phyloP scores from a whole-genome alignment of 2,888 invertebrate species.

The Pantelozetes paolii region DNA sequence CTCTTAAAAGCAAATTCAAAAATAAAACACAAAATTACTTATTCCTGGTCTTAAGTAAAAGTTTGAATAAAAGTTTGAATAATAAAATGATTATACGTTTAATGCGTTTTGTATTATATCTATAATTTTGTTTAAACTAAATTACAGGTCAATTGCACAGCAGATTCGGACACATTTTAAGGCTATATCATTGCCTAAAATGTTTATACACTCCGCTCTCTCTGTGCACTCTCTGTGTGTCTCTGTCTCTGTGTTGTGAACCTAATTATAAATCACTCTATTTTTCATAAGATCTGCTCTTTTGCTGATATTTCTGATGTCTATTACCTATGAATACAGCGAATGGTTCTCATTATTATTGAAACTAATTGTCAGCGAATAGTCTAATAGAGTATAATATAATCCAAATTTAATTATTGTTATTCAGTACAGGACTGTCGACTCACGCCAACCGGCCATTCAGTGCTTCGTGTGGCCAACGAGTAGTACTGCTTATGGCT shows the following conservation, averaged over 20 bases:
- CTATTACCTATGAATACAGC: not conserved
- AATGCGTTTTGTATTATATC: not conserved
- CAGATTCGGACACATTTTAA: slow-evolving; percentile 2
- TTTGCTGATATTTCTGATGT: not conserved
- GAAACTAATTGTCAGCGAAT: slow-evolving; percentile 30
- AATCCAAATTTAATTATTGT: slow-evolving; percentile 36
- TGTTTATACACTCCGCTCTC: not conserved
- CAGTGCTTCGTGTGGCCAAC: not conserved
- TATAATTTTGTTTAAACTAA: slow-evolving; percentile 30
- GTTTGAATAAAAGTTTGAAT: not conserved
- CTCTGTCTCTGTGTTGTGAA: not conserved
- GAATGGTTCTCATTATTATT: slow-evolving; percentile 25
- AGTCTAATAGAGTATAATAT: slow-evolving; percentile 25
- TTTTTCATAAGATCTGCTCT: slow-evolving; percentile 24
- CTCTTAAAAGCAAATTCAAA: too few relatives aligned
- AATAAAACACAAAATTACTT: slow-evolving; percentile 29
- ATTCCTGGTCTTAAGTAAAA: slow-evolving; percentile 10
- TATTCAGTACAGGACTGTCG: not conserved
- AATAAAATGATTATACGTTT: slow-evolving; percentile 24
- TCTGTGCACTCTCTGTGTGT: not conserved
- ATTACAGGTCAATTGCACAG: not conserved
- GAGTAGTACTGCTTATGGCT: not conserved
- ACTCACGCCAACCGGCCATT: slow-evolving; percentile 33
- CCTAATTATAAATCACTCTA: slow-evolving; percentile 28
- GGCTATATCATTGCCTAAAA: not conserved